These are phyloP conservation scores for Eilema griseolum DNA, from an alignment of 2,888 invertebrate genomes.

Conservation along the genomic window DNA sequence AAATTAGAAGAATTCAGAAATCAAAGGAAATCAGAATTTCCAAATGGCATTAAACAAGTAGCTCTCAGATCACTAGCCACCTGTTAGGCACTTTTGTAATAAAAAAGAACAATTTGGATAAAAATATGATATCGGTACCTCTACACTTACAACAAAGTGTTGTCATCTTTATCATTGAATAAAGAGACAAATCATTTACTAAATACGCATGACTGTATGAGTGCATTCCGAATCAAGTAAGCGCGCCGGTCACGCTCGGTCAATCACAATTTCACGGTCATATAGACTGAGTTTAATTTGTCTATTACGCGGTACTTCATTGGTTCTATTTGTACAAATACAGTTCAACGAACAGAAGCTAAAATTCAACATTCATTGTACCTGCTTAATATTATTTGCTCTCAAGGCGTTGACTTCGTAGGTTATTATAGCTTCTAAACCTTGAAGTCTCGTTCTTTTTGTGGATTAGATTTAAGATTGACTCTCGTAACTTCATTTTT, in stretches of 20 bases:
- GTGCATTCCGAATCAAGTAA: constrained; percentile 64
- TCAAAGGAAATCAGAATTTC: too few species aligned
- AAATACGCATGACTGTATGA: constrained; percentile 48
- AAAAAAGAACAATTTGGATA: neutral
- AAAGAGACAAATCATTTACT: constrained; percentile 30
- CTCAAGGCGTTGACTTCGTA: neutral
- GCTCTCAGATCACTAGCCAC: too few species aligned
- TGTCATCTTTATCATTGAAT: constrained; percentile 22
- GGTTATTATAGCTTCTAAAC: neutral
- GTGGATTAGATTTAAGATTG: neutral
- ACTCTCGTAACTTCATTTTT: too few species aligned
- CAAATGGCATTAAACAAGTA: too few species aligned
- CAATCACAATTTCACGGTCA: constrained; percentile 82
- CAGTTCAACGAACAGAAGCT: constrained; percentile 70
- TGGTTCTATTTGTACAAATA: constrained; percentile 64
- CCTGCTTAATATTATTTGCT: constrained; percentile 16
- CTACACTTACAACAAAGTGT: constrained; percentile 6
- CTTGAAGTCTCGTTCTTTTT: neutral
- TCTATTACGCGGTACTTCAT: constrained; percentile 72
- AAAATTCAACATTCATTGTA: constrained; percentile 29
- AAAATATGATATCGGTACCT: neutral
- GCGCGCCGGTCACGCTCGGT: constrained; percentile 74
- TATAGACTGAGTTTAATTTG: constrained; percentile 77
- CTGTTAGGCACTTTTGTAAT: neutral
- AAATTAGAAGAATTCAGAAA: neutral